These are phyloP conservation scores for Muscidifurax raptorellus DNA, from an alignment of 1,140 invertebrate genomes.

Conservation along the genomic window DNA sequence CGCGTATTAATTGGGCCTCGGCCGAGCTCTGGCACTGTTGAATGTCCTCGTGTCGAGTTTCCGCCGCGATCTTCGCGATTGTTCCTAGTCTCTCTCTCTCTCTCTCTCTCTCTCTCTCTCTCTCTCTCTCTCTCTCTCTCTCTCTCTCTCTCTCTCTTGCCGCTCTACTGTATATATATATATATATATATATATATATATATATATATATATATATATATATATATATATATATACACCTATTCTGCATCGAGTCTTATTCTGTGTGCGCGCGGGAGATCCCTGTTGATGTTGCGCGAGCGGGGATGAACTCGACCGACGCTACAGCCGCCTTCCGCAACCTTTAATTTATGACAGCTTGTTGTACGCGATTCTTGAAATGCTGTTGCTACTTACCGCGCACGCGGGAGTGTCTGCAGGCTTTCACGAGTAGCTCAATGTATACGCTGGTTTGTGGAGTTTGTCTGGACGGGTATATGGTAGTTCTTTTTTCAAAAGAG, in stretches of 20 bases:
- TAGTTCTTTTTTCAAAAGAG: too few species aligned
- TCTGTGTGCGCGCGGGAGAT: not conserved
- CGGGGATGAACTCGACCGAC: not conserved
- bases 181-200: too few species aligned
- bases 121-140: too few species aligned
- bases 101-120: too few species aligned
- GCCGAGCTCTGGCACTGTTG: slow-evolving; percentile 68
- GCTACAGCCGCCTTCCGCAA: slow-evolving; percentile 1
- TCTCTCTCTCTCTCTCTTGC: too few species aligned
- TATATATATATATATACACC: too few species aligned
- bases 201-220: too few species aligned
- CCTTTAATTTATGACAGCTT: slow-evolving; percentile 44
- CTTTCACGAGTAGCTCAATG: not conserved
- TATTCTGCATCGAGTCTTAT: slow-evolving; percentile 1
- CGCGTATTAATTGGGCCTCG: slow-evolving; percentile 71
- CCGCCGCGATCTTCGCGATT: slow-evolving; percentile 64
- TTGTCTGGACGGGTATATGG: too few species aligned
- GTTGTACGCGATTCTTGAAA: slow-evolving; percentile 27
- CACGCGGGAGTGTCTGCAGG: not conserved
- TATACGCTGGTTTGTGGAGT: not conserved
- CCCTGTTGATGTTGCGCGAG: not conserved
- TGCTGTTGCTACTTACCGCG: slow-evolving; percentile 1
- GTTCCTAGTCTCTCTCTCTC: slow-evolving; percentile 26
- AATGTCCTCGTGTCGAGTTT: slow-evolving; percentile 72
- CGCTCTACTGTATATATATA: too few species aligned